Evolutionary conservation across 2,797 vertebrate species (phyloP).

Genomic region (Brachymystax lenok): DNA sequence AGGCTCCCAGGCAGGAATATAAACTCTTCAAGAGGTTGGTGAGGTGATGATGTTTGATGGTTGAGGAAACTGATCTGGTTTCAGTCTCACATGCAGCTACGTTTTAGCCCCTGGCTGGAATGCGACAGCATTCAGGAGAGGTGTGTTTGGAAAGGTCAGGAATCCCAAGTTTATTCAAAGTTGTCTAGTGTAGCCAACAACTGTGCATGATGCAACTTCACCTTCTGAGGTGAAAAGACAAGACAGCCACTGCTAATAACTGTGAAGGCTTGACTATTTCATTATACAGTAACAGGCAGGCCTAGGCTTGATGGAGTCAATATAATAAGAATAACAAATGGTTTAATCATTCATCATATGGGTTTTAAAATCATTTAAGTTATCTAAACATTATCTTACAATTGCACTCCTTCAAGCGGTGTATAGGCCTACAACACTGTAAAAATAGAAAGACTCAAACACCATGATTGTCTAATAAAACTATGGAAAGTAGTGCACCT

Average conservation of each 20-base stretch:
- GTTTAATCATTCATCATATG: neutral
- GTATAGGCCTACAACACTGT: too few relatives aligned
- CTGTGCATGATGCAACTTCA: neutral
- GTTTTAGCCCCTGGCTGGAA: neutral
- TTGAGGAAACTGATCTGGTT: constrained; percentile 29
- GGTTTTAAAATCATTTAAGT: neutral
- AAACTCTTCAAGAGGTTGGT: constrained; percentile 30
- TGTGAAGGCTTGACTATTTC: neutral
- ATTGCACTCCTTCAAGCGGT: too few relatives aligned
- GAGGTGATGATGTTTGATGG: constrained; percentile 16
- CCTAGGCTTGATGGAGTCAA: neutral
- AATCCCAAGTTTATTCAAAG: neutral
- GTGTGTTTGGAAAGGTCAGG: neutral
- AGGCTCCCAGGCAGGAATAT: constrained; percentile 27
- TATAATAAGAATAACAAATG: neutral
- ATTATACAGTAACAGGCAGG: neutral
- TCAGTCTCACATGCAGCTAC: constrained; percentile 28
- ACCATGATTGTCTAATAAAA: too few relatives aligned
- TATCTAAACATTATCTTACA: neutral
- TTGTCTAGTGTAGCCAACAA: neutral
- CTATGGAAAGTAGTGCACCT: too few relatives aligned
- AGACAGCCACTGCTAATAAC: neutral
- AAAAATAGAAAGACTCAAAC: too few relatives aligned
- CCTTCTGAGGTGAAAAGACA: neutral
- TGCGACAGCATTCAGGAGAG: neutral